phyloP scores from a whole-genome alignment of 2,888 invertebrate genomes.

The Trichopoda pennipes region DNA sequence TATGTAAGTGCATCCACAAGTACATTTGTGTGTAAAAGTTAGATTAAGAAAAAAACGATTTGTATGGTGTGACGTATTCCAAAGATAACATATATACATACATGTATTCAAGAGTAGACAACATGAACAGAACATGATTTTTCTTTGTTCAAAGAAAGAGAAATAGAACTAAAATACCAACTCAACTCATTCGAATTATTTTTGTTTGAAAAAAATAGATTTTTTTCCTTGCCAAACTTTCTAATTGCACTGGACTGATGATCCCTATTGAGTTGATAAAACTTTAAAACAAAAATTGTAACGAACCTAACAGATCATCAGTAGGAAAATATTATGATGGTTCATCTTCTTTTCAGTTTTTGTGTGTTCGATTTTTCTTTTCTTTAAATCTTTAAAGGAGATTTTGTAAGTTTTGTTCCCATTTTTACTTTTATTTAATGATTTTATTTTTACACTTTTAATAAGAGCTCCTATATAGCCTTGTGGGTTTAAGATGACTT shows the following conservation, averaged over 20 bases:
- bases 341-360: neutral
- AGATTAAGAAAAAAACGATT: slow-evolving; percentile 22
- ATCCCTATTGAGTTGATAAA: slow-evolving; percentile 64
- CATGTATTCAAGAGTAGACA: neutral
- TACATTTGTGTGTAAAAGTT: slow-evolving; percentile 14
- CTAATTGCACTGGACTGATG: slow-evolving; percentile 63
- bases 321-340: slow-evolving; percentile 10
- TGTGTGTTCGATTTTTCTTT: slow-evolving; percentile 1
- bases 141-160: slow-evolving; percentile 3
- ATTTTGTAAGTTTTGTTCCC: slow-evolving; percentile 21
- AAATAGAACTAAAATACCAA: slow-evolving; percentile 1
- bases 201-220: slow-evolving; percentile 22
- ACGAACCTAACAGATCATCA: slow-evolving; percentile 36
- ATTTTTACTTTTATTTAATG: slow-evolving; percentile 1
- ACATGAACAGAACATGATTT: slow-evolving; percentile 25
- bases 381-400: slow-evolving; percentile 5
- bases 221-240: slow-evolving; percentile 44
- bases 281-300: neutral
- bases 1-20: neutral
- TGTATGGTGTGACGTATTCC: slow-evolving; percentile 30
- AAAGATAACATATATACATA: slow-evolving; percentile 42
- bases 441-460: neutral
- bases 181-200: slow-evolving; percentile 26
- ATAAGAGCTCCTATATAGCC: neutral
- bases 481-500: too few species aligned